Conservation (phyloP, 2,888 invertebrate species). For the Nomada ruficornis region DNA sequence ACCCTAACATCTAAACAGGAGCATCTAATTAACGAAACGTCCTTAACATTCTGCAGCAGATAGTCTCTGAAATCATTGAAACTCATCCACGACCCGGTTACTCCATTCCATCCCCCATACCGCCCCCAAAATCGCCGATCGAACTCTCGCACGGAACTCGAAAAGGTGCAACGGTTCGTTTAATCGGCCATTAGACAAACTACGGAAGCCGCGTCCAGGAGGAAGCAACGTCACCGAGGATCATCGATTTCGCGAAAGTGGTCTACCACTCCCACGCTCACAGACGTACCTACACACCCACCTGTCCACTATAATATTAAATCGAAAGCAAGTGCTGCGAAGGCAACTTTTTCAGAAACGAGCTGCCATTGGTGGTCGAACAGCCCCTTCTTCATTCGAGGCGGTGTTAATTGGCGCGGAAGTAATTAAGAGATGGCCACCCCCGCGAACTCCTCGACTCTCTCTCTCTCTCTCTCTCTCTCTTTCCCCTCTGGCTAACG, state of each 20-base stretch:
- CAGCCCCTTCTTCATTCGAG: conserved; percentile 74
- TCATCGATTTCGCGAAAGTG: conserved; percentile 55
- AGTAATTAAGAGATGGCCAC: conserved; percentile 82
- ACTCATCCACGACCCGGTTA: no score
- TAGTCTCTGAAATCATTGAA: no score
- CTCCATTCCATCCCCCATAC: no score
- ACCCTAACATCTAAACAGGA: no score
- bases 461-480: not conserved
- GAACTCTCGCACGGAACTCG: not conserved
- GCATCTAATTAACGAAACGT: no score
- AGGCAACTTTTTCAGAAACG: conserved; percentile 65
- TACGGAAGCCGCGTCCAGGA: conserved; percentile 18
- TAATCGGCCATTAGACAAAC: conserved; percentile 34
- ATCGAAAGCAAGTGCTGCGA: conserved; percentile 65
- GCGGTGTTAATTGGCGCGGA: conserved; percentile 82
- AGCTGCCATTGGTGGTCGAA: conserved; percentile 73
- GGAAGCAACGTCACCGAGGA: conserved; percentile 41
- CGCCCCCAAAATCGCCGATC: no score
- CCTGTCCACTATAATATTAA: conserved; percentile 56
- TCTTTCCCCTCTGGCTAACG: conserved; percentile 73
- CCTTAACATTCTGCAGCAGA: no score
- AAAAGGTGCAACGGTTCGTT: conserved; percentile 16
- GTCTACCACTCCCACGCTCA: conserved; percentile 31
- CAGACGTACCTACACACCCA: not conserved
- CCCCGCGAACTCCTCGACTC: conserved; percentile 68